Evolutionary conservation across 2,888 invertebrate species (phyloP), one percentile per base, ranked within the genome.

Genomic region (Dexiosoma caninum): DNA sequence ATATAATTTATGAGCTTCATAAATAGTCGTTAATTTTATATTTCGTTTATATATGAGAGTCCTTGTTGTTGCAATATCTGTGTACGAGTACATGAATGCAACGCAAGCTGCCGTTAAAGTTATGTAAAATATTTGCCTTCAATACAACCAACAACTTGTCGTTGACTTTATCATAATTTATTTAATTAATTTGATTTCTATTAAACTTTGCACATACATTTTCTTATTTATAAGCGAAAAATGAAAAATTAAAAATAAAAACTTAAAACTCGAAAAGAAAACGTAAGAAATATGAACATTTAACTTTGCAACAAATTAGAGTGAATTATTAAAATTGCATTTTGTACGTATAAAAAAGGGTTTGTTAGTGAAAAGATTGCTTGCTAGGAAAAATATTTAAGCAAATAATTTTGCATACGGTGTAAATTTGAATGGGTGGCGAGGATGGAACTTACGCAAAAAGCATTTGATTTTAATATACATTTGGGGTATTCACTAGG

Each of bases 161-260:
- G 76, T 60, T 81, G 72, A 71, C 64, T 81, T 81, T 69, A 69
- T 72, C 67, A 62, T 77, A 74, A 81, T 77, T 81, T 74, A 77
- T 72, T 72, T 81, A 81, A 81, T 81, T 81, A 81, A 81, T 81
- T 74, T 81, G 81, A 77, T 62, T 81, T 77, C 67, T 53, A 51
- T 40, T 57, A 74, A 77, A 81, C 67, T 72, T 81, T 69, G 35
- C 37, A 49, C 51, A 53, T 66, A 32, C 37, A 75, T 42, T 66
- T 44, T n/a, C n/a, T n/a, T 46, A 19, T 59, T 27, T 66, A 16
- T 9, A 21, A 21, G 42, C 19, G 30, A 7, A 44, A 44, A 23
- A 30, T n/a, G 5, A 35, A 27, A 59, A 30, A 32, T 30, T 9
- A 23, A 32, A 30, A 32, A 8, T 9, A 62, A 23, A 32, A 21